Evolutionary conservation across 2,113 vertebrate genomes (phyloP).

Genomic region (Motacilla tschutschensis): DNA sequence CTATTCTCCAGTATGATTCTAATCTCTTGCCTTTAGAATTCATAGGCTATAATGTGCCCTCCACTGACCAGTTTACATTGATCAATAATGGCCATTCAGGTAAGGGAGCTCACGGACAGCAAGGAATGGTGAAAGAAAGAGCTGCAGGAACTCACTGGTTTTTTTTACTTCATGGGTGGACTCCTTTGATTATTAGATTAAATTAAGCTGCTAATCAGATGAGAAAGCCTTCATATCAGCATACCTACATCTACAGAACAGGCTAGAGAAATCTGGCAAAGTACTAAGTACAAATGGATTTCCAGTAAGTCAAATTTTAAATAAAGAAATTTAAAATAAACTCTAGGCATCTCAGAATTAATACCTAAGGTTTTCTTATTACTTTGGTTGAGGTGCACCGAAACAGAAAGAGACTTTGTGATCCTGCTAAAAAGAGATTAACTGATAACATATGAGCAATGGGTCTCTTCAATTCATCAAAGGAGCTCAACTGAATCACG

Average conservation of each 20-base stretch:
- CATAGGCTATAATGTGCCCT: slow-evolving; percentile 82
- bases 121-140: background rate
- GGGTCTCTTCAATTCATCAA: background rate
- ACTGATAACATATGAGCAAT: background rate
- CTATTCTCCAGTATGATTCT: slow-evolving; percentile 85
- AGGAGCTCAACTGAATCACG: background rate
- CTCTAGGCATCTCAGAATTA: background rate
- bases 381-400: background rate
- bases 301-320: background rate
- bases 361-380: background rate
- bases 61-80: slow-evolving; percentile 78
- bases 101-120: slow-evolving; percentile 52
- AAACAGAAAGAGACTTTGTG: background rate
- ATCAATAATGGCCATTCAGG: slow-evolving; percentile 92
- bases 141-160: background rate
- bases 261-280: background rate
- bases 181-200: background rate
- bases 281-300: background rate
- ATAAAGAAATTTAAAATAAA: background rate
- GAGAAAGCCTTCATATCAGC: background rate
- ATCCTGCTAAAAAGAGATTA: background rate
- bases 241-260: background rate
- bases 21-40: slow-evolving; percentile 80
- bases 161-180: background rate
- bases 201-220: background rate